Base-by-base conservation (phyloP, 2,888 invertebrate genomes). In the Heliconius erato region DNA sequence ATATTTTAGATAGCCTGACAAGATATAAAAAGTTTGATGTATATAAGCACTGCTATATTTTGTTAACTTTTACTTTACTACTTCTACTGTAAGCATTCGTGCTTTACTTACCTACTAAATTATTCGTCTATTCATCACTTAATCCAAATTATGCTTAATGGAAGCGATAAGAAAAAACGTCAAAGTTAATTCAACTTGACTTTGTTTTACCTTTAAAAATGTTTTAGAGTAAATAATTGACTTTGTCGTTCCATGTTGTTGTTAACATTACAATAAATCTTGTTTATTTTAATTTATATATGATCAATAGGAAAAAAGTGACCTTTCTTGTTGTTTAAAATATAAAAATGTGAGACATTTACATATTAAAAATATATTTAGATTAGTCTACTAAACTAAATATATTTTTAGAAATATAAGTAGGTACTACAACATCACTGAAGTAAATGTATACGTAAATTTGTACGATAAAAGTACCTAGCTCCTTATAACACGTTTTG, bases 71-170 rank as follows among this genome's bases (percentile, higher is more conserved):
- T 28, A 74, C 67, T 67, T 14, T 23, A 67, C 40, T 40, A 2
- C 23, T 49, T 54, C 65, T 26, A 44, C 16, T 16, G 35, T 19
- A 14, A n/a, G 49, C 23, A 19, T 49, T 68, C 49, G 76, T 68
- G 54, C 67, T 54, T 54, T 23, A 54, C 32, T 54, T 68, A 49
- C 12, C 6, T 35, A 49, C 74, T 80, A 76, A 76, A 76, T 76
- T 76, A 76, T 80, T 54, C 26, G 76, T 35, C 54, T 26, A 80
- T 35, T 76, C 80, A 59, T 69, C 76, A 76, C 68, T 80, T 74
- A 54, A 68, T 74, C 59, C 74, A 80, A 80, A 80, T 80, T 80
- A 80, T 63, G 59, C 76, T 40, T 80, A 80, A 80, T 80, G 74
- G 80, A 59, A 69, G 12, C 44, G 80, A 74, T 76, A 80, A 80